Base-by-base conservation (phyloP, 2,797 vertebrate species). In the Tragelaphus oryx region DNA sequence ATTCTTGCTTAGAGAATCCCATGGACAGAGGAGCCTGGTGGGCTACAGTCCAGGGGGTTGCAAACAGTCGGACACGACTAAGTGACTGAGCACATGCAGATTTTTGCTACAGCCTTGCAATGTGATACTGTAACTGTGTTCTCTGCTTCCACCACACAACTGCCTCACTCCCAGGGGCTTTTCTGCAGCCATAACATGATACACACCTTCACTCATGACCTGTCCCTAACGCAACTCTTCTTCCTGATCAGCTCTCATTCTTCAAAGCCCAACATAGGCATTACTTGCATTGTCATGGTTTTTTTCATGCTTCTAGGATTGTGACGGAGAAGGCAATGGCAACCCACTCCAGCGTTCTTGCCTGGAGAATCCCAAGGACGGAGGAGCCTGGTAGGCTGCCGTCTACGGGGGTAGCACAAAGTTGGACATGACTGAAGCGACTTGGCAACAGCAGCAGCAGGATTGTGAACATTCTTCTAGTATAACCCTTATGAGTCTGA, bases 131-230 rank as follows among this genome's bases (percentile, higher is more conserved):
- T 59, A 76, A 55, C 37, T 6, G 5, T 14, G 10, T 30, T 87
- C 50, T 30, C 1, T 12, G 1, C 48, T 44, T 48, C 85, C 4
- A 20, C 37, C 50, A 17, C 28, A 5, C 33, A 5, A 12, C 12
- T 62, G 28, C 20, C 68, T 26, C 52, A 50, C 22, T 24, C 11
- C 6, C 8, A 33, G 41, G 48, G 17, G 8, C 13, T 6, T 17
- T 20, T 46, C 44, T 28, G 24, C 8, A 33, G 22, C 30, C 16
- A 17, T 7, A 20, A 28, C 0, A 1, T 55, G 30, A 48, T 28
- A 26, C 0, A 13, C 48, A 9, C 0, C 1, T 5, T 65, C 57
- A 37, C 26, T 16, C 50, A 33, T 20, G 9, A 26, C 55, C 6
- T 37, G 26, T 8, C 11, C 6, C 26, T 50, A n/a, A 22, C 0